Conservation (phyloP, 2,888 invertebrate species). For the Tillus elongatus region DNA sequence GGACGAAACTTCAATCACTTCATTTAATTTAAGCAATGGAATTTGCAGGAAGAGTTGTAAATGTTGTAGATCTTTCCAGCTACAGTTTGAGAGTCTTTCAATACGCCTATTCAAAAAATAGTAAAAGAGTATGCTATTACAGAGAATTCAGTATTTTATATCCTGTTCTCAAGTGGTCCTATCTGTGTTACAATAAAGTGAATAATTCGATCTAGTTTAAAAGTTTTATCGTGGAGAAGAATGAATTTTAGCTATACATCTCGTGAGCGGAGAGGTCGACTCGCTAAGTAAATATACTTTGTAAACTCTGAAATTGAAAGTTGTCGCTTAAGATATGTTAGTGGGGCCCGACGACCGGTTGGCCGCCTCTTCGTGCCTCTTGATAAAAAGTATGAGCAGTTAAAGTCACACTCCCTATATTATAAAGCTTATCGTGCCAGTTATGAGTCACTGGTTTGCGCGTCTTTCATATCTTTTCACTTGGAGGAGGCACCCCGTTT, state of each 20-base stretch:
- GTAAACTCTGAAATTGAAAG: conserved; percentile 40
- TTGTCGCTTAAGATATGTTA: conserved; percentile 36
- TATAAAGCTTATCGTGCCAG: conserved; percentile 26
- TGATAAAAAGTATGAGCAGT: conserved; percentile 24
- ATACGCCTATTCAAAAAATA: no score
- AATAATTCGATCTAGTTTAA: conserved; percentile 39
- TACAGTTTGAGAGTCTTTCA: no score
- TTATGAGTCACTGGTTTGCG: conserved; percentile 30
- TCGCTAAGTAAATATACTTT: conserved; percentile 39
- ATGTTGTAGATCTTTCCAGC: no score
- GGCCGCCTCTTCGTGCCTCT: neutral
- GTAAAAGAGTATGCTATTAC: no score
- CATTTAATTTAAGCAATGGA: no score
- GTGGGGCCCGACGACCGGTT: conserved; percentile 24
- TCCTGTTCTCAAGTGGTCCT: no score
- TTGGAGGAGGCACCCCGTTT: no score
- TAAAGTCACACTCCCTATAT: conserved; percentile 24
- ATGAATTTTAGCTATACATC: conserved; percentile 28
- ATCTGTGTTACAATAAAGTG: conserved; percentile 35
- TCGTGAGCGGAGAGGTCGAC: no score
- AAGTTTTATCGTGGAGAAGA: conserved; percentile 37
- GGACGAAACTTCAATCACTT: no score
- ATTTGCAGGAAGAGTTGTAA: no score
- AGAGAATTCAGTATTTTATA: no score
- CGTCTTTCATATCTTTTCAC: no score